A percentile compares a stretch with the other conserved stretches of the same genome.
phyloP scores from a whole-genome alignment of 2,113 vertebrate species.

The Chiloscyllium plagiosum region DNA sequence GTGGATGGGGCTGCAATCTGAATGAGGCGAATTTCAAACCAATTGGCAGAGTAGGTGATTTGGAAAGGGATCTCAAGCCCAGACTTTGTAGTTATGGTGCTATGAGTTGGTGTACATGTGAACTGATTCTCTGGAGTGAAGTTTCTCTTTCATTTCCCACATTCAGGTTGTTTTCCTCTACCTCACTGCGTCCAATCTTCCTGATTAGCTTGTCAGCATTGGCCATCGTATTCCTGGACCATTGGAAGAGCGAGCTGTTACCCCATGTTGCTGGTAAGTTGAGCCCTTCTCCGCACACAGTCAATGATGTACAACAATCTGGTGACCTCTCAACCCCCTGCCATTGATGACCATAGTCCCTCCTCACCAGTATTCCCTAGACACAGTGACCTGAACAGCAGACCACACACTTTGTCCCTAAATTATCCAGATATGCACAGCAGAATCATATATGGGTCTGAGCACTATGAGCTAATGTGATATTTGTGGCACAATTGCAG shows the following conservation, averaged over 20 bases:
- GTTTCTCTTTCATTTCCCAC: neutral
- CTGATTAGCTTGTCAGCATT: constrained; percentile 77
- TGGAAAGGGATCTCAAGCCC: neutral
- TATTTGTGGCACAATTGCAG: no score
- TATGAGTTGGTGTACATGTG: no score
- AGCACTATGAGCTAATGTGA: no score
- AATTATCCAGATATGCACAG: no score
- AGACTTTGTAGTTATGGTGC: neutral
- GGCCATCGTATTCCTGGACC: constrained; percentile 76
- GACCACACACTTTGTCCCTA: no score
- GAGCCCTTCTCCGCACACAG: neutral
- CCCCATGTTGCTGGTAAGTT: constrained; percentile 66
- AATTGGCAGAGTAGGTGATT: neutral
- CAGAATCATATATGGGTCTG: no score
- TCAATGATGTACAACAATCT: neutral
- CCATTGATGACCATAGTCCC: neutral
- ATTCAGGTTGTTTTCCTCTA: constrained; percentile 83
- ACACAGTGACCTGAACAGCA: neutral
- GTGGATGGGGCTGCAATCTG: neutral
- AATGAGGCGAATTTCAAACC: neutral
- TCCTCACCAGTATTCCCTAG: constrained; percentile 40
- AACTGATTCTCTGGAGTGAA: neutral
- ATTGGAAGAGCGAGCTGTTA: constrained; percentile 78
- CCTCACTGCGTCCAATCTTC: constrained; percentile 81
- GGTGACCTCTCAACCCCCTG: no score